Conservation (phyloP, 2,888 invertebrate genomes). For the Acheta domesticus region DNA sequence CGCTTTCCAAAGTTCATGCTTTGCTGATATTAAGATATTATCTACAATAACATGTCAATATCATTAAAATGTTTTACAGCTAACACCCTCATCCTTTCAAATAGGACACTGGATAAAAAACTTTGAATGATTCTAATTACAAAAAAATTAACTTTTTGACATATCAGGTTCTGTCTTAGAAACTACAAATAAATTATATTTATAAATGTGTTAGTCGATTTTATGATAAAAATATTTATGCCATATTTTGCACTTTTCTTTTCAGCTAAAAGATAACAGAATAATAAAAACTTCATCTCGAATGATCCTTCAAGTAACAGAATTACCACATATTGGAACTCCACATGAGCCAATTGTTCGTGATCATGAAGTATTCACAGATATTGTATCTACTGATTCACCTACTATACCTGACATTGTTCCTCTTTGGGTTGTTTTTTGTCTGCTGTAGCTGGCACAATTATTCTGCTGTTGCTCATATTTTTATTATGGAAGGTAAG, state of each 20-base stretch:
- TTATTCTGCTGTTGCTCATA: conserved; percentile 73
- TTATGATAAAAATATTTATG: no score
- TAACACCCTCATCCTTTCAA: no score
- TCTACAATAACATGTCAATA: no score
- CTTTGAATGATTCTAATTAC: no score
- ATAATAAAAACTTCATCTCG: background rate
- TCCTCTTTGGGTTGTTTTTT: conserved; percentile 83
- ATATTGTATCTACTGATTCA: conserved; percentile 60
- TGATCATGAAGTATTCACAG: conserved; percentile 32
- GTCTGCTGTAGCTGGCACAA: conserved; percentile 76
- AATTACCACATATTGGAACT: conserved; percentile 68
- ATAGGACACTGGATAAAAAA: no score
- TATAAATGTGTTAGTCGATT: no score
- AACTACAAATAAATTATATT: no score
- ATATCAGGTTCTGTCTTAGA: no score
- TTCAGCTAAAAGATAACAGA: background rate
- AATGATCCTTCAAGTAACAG: conserved; percentile 60
- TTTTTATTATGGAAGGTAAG: conserved; percentile 77
- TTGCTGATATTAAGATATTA: no score
- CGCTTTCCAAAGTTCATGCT: no score
- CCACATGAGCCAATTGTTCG: conserved; percentile 47
- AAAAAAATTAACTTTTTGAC: no score
- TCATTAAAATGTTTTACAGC: no score
- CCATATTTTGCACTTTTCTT: background rate
- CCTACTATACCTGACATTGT: conserved; percentile 65